phyloP scores from a whole-genome alignment of 2,888 invertebrate species.

The Deilephila porcellus region DNA sequence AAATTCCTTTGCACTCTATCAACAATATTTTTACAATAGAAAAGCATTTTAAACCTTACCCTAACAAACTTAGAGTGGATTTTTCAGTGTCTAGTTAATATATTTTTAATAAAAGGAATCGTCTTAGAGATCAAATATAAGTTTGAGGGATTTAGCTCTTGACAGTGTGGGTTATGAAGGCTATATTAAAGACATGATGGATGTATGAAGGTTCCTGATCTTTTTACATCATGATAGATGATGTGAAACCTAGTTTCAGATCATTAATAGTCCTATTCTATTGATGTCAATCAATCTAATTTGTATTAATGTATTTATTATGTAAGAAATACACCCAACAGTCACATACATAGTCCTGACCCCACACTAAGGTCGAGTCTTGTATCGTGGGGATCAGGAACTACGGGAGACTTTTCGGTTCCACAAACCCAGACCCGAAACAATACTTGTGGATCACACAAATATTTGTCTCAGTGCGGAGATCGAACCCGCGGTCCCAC shows the following conservation, averaged over 20 bases:
- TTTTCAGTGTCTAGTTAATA: background rate
- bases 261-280: no score
- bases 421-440: no score
- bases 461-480: no score
- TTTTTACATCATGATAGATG: background rate
- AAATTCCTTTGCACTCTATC: background rate
- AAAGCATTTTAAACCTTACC: background rate
- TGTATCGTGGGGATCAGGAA: no score
- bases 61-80: background rate
- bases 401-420: no score
- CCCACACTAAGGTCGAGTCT: no score
- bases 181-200: background rate
- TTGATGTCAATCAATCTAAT: no score
- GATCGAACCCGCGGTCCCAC: no score
- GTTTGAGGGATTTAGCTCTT: background rate
- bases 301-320: no score
- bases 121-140: background rate
- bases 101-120: conserved; percentile 1
- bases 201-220: background rate
- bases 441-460: no score
- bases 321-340: no score
- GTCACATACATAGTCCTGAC: no score
- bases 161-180: background rate
- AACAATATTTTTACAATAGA: background rate
- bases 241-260: background rate